phyloP scores from a whole-genome alignment of 2,113 vertebrate species.

The Muscicapa adusta region DNA sequence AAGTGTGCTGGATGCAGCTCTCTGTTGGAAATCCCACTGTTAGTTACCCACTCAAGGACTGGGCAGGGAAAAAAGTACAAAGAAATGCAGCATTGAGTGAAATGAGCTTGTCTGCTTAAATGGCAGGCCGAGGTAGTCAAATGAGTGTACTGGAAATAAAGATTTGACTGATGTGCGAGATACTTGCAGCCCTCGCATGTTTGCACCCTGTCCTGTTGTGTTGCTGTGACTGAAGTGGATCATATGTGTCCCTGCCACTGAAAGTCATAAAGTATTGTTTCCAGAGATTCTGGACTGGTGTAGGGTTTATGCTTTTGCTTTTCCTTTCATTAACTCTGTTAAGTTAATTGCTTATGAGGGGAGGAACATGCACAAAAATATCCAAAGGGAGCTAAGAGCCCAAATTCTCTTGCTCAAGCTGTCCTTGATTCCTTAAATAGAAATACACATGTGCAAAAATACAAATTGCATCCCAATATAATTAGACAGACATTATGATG shows the following conservation, averaged over 20 bases:
- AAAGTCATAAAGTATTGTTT: neutral
- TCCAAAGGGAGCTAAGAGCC: neutral
- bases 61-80: neutral
- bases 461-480: neutral
- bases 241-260: neutral
- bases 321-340: neutral
- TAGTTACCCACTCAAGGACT: neutral
- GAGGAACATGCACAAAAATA: neutral
- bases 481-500: neutral
- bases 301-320: neutral
- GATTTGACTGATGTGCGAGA: neutral
- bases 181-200: fast-evolving
- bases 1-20: neutral
- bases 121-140: neutral
- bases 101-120: neutral
- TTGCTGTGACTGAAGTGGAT: neutral
- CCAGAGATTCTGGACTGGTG: neutral
- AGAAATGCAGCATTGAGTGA: neutral
- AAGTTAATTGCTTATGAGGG: neutral
- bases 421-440: neutral
- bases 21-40: neutral
- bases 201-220: fast-evolving
- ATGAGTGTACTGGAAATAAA: neutral
- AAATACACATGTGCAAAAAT: neutral
- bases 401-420: neutral